These are phyloP conservation scores for Bhutanitis thaidina DNA, from an alignment of 2,888 invertebrate genomes.

Conservation along the genomic window DNA sequence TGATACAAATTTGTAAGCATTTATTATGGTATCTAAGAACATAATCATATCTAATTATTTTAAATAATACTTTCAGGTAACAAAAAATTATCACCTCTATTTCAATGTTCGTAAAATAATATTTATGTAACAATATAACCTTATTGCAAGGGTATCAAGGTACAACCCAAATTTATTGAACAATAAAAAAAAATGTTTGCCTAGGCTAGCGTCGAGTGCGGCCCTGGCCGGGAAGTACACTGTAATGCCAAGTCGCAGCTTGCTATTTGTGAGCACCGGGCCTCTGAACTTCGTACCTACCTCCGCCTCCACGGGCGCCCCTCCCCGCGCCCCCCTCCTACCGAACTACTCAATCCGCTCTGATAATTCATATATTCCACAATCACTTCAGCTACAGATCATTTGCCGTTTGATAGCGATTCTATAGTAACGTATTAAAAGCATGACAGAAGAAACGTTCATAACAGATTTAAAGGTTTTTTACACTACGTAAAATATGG, in stretches of 20 bases:
- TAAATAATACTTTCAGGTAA: too few relatives aligned
- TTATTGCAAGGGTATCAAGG: too few relatives aligned
- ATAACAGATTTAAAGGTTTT: neutral
- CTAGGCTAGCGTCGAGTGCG: slow-evolving; percentile 36
- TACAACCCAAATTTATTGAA: neutral
- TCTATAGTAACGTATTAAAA: slow-evolving; percentile 4
- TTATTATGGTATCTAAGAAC: too few relatives aligned
- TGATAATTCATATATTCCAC: slow-evolving; percentile 45
- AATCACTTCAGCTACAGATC: slow-evolving; percentile 35
- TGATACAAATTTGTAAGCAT: too few relatives aligned
- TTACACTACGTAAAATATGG: neutral
- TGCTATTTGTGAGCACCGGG: slow-evolving; percentile 70
- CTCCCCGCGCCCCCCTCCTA: slow-evolving; percentile 18
- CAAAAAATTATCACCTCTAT: too few relatives aligned
- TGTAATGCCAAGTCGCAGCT: slow-evolving; percentile 71
- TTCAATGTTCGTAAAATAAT: too few relatives aligned
- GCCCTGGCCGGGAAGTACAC: slow-evolving; percentile 58
- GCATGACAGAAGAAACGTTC: neutral
- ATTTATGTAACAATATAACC: too few relatives aligned
- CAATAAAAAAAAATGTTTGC: slow-evolving; percentile 1
- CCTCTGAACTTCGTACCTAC: slow-evolving; percentile 55
- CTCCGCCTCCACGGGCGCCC: slow-evolving; percentile 33
- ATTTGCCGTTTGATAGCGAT: slow-evolving; percentile 24
- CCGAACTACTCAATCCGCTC: slow-evolving; percentile 39
- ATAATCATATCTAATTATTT: too few relatives aligned